Evolutionary conservation across 2,888 invertebrate genomes (phyloP).

Genomic region (Lutraria lutraria): DNA sequence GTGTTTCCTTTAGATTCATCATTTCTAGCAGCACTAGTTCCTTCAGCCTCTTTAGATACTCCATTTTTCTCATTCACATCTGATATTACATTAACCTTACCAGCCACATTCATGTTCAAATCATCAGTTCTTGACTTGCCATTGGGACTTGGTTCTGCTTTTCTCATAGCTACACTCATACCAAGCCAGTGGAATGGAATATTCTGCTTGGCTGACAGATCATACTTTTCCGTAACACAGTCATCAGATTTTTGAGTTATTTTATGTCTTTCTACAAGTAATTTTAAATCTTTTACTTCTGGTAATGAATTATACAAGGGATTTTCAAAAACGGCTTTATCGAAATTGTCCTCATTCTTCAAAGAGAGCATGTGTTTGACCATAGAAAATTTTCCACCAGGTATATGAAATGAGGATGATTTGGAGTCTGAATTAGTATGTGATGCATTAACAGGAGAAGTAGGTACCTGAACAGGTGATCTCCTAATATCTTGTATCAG

Average conservation of each 20-base stretch:
- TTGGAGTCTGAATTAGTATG: neutral
- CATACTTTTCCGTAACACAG: conserved; percentile 37
- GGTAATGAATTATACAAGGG: conserved; percentile 50
- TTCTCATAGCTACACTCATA: conserved; percentile 28
- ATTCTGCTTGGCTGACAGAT: conserved; percentile 60
- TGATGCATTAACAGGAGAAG: neutral
- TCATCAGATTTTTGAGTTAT: conserved; percentile 37
- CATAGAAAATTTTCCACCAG: conserved; percentile 61
- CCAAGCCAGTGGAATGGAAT: conserved; percentile 66
- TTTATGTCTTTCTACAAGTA: conserved; percentile 50
- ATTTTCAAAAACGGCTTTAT: conserved; percentile 59
- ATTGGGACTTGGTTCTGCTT: neutral
- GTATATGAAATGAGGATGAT: neutral
- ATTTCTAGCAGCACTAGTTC: no score
- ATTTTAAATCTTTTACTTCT: conserved; percentile 49
- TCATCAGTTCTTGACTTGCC: neutral
- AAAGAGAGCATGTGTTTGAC: conserved; percentile 62
- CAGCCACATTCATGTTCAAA: neutral
- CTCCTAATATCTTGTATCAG: neutral
- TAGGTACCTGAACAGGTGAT: neutral
- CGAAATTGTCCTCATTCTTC: conserved; percentile 62
- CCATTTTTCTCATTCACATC: neutral
- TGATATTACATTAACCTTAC: neutral
- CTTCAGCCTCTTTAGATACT: no score
- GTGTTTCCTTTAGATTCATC: no score